Percentiles rank a stretch among this genome's conserved stretches.
Evolutionary conservation across 2,113 vertebrate species (phyloP).

Genomic region (Cavia aperea): DNA sequence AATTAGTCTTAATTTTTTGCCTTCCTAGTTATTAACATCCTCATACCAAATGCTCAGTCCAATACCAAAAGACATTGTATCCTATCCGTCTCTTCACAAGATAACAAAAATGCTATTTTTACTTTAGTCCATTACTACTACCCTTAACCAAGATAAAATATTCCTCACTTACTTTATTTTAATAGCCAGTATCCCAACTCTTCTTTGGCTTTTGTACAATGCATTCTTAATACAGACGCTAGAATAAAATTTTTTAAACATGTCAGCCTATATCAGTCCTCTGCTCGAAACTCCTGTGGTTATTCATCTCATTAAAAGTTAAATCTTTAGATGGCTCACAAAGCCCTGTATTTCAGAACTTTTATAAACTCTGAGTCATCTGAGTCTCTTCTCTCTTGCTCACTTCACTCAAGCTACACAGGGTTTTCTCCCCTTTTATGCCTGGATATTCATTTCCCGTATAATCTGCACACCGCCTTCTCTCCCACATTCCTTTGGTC

Average conservation of each 20-base stretch:
- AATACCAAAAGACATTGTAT: background rate
- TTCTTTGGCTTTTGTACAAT: background rate
- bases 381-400: background rate
- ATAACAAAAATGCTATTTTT: background rate
- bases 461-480: background rate
- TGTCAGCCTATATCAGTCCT: background rate
- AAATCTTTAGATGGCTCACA: background rate
- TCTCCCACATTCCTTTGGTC: background rate
- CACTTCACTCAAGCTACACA: background rate
- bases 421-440: background rate
- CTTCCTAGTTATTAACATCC: background rate
- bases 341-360: background rate
- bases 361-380: background rate
- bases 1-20: background rate
- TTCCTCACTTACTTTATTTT: background rate
- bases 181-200: background rate
- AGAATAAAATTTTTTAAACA: conserved; percentile 25
- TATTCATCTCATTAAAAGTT: conserved; percentile 49
- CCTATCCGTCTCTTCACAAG: background rate
- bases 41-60: background rate
- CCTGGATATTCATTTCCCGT: background rate
- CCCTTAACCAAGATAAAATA: background rate
- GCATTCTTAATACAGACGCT: background rate
- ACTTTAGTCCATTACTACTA: background rate
- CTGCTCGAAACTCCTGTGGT: background rate